phyloP scores from a whole-genome alignment of 2,797 vertebrate genomes.

The Pangasius sanitwongsei region DNA sequence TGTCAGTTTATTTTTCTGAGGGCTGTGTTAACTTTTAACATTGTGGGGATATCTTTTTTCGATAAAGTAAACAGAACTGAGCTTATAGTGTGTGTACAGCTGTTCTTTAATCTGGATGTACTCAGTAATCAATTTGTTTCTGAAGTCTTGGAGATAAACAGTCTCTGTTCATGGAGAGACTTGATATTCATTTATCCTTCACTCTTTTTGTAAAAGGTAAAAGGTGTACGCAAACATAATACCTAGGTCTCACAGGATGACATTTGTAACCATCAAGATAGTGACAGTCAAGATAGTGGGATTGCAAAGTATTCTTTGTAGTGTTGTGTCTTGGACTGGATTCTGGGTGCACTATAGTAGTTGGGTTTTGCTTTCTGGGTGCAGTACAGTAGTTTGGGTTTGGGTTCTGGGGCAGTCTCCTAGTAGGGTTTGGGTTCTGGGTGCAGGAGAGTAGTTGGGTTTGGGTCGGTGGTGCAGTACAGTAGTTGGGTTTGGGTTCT shows the following conservation, averaged over 20 bases:
- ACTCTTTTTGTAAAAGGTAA: neutral
- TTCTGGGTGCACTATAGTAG: neutral
- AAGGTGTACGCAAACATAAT: neutral
- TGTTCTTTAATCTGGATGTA: neutral
- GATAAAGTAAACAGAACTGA: neutral
- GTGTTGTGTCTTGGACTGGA: neutral
- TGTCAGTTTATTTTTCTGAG: slow-evolving; percentile 10
- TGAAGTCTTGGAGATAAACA: neutral
- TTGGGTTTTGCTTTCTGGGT: neutral
- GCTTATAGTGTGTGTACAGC: neutral
- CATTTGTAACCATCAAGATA: neutral
- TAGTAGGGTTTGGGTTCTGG: neutral
- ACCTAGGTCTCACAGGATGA: no score
- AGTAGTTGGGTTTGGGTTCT: neutral
- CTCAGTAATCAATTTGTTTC: neutral
- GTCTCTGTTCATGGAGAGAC: neutral
- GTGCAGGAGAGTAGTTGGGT: neutral
- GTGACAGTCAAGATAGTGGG: neutral
- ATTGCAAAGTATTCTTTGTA: neutral
- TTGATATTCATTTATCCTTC: neutral
- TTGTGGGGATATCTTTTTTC: neutral
- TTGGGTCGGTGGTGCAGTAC: neutral
- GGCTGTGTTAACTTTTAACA: neutral
- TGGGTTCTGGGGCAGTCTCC: no score
- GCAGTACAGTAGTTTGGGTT: no score